Evolutionary conservation across 2,113 vertebrate genomes (phyloP).

Genomic region (Heliornis fulica): DNA sequence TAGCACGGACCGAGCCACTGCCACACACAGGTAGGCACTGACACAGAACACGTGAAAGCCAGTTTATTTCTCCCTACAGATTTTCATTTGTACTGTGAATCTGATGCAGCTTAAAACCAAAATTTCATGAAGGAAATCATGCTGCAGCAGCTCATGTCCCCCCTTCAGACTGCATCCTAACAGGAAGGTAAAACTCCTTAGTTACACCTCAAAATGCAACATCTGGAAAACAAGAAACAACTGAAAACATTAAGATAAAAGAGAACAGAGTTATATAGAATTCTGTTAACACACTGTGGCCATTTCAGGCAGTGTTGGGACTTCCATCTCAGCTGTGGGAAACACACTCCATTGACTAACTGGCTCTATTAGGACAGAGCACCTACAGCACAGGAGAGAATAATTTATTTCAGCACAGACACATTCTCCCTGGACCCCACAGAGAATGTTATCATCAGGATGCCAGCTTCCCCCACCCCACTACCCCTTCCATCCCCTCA

Average conservation of each 20-base stretch:
- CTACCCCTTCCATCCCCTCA: not conserved
- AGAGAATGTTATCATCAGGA: not conserved
- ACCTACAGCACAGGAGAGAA: not conserved
- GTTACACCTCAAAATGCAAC: not conserved
- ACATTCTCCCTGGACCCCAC: not conserved
- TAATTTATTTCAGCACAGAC: not conserved
- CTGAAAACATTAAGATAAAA: not conserved
- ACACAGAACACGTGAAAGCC: not conserved
- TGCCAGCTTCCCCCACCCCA: not conserved
- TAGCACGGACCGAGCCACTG: not conserved
- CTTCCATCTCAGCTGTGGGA: not conserved
- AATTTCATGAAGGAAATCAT: not conserved
- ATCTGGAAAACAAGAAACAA: not conserved
- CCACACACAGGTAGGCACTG: fast-evolving
- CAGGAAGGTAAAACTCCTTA: not conserved
- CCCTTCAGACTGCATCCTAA: not conserved
- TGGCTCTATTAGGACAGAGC: not conserved
- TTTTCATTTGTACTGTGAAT: not conserved
- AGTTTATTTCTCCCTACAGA: not conserved
- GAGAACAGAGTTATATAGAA: not conserved
- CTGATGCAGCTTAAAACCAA: not conserved
- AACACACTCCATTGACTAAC: not conserved
- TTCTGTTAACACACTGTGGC: not conserved
- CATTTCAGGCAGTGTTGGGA: not conserved
- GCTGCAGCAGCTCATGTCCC: not conserved